These are phyloP conservation scores for Cheilosia pagana DNA, from an alignment of 2,888 invertebrate species.

Conservation along the genomic window DNA sequence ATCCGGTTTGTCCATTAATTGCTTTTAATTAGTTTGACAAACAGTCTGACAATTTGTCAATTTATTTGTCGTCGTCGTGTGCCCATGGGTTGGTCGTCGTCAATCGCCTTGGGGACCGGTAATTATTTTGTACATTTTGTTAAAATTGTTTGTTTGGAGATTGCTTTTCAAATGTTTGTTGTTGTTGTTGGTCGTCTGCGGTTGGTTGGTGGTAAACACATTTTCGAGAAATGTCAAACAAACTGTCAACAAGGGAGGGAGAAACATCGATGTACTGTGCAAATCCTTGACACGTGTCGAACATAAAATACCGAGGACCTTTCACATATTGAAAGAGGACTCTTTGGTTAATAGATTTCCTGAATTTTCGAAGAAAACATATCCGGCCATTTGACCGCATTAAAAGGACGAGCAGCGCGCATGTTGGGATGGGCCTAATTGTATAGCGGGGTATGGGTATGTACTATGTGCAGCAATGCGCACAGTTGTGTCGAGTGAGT, in stretches of 20 bases:
- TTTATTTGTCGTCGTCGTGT: constrained; percentile 14
- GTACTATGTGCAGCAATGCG: neutral
- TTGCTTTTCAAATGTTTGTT: constrained; percentile 20
- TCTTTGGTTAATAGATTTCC: constrained; percentile 71
- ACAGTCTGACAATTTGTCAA: constrained; percentile 66
- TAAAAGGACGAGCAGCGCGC: constrained; percentile 3
- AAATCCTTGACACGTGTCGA: constrained; percentile 68
- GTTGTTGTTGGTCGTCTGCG: constrained; percentile 21
- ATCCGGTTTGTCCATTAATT: constrained; percentile 62
- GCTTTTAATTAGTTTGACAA: constrained; percentile 70
- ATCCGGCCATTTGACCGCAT: constrained; percentile 56
- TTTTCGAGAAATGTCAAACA: constrained; percentile 50
- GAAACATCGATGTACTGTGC: constrained; percentile 28
- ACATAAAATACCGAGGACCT: constrained; percentile 48
- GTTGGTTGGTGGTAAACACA: constrained; percentile 30
- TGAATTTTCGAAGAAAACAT: constrained; percentile 54
- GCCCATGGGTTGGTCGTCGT: neutral
- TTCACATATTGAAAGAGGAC: constrained; percentile 3
- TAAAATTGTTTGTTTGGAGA: constrained; percentile 58
- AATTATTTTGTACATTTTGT: constrained; percentile 66
- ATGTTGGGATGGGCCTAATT: constrained; percentile 53
- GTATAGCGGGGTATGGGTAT: neutral
- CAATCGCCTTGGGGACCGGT: neutral
- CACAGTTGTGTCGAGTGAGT: constrained; percentile 25
- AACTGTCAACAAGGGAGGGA: constrained; percentile 7